A percentile compares a stretch with the other conserved stretches of the same genome.
phyloP scores from a whole-genome alignment of 2,888 invertebrate genomes.

The Ormyrus labotus region DNA sequence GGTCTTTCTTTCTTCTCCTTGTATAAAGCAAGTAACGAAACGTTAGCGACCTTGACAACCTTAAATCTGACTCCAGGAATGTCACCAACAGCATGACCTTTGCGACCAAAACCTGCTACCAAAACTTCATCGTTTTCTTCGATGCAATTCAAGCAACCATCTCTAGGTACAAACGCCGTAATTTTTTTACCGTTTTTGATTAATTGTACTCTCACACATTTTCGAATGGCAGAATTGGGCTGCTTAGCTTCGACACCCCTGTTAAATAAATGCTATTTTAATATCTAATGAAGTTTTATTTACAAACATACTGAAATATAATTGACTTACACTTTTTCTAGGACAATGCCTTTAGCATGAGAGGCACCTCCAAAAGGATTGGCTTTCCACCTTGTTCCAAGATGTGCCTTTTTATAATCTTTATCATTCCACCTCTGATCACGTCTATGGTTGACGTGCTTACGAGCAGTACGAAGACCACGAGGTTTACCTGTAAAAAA shows the following conservation, averaged over 20 bases:
- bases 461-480: constrained; percentile 98
- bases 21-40: constrained; percentile 97
- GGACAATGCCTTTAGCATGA: constrained; percentile 99
- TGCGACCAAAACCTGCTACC: constrained; percentile 99
- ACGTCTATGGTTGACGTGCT: constrained; percentile 97
- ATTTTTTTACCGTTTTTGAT: constrained; percentile 99
- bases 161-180: constrained; percentile 99
- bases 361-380: constrained; percentile 99
- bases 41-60: constrained; percentile 99
- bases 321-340: constrained; percentile 97
- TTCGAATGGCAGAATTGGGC: constrained; percentile 99
- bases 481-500: constrained; percentile 93
- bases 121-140: constrained; percentile 99
- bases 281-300: background rate
- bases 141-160: constrained; percentile 99
- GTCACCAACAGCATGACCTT: constrained; percentile 99
- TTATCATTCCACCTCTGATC: constrained; percentile 99
- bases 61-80: constrained; percentile 97
- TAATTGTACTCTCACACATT: constrained; percentile 98
- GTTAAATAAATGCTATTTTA: constrained; percentile 60
- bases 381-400: constrained; percentile 99
- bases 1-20: constrained; percentile 99
- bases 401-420: constrained; percentile 99
- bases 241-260: constrained; percentile 99
- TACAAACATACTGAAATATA: too few species aligned